Evolutionary conservation across 2,113 vertebrate genomes (phyloP), one percentile per base, ranked within the genome.

Genomic region (Callipepla californica): DNA sequence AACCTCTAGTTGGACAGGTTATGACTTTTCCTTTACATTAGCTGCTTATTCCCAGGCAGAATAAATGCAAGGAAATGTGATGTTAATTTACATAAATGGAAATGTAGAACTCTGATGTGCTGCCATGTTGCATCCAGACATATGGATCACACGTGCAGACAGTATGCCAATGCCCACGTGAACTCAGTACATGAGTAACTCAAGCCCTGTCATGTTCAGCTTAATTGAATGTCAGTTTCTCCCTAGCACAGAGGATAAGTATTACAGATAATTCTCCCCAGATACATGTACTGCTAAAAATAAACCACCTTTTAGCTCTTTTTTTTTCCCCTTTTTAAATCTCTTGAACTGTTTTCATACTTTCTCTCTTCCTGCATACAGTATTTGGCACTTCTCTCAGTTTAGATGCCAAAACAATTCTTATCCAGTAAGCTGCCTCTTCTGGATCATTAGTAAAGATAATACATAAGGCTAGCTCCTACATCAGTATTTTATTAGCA

Each of bases 321-420:
- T 82, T 76, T 93, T 78, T 92, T 48, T 61, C 77, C 48, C 92
- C 75, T 92, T 63, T 57, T 53, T 53, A 14, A 74, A 91, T 89
- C 87, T 89, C 65, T 79, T 74, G 36, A 92, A 40, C 15, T 83
- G 76, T 83, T 89, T 50, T 80, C 53, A 62, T 74, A 83, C 25
- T 89, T 62, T 80, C 59, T 25, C 19, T 80, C 59, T 58, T 65
- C 19, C 70, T 79, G 13, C 62, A 38, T 19, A 13, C 32, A 40
- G 30, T 42, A 78, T 68, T 75, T 94, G 84, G 81, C 72, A 89
- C 47, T 87, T 70, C 63, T 44, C 59, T 87, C 67, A 59, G 47
- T 80, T 80, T 80, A 87, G 92, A 83, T 61, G 81, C 89, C 89
- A 89, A 94, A 91, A 34, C 26, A 82, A 76, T 67, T 91, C 75